Evolutionary conservation across 2,888 invertebrate species (phyloP), one percentile per base, ranked within the genome.

Genomic region (Hydroisotoma schaefferi): DNA sequence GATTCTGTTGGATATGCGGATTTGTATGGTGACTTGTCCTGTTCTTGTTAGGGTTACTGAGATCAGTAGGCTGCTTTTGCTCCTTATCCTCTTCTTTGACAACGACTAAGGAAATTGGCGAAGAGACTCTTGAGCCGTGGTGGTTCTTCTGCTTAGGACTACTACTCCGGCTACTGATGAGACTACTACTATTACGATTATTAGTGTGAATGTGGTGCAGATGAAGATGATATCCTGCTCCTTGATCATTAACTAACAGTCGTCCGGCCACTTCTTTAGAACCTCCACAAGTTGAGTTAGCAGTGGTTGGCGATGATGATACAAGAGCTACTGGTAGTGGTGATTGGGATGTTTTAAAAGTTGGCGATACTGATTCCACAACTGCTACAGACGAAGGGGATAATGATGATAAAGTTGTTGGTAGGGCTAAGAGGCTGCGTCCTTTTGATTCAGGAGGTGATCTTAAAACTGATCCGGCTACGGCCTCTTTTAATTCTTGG

Each of bases 51-150:
- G 59, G 57, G 59, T 65, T 65, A 62, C 62, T 63, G 65, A 65
- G 65, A 65, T 65, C 65, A 61, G 61, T 65, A 52, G 65, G 61
- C 52, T 61, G 55, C 59, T 54, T 61, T 44, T 61, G 57, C 54
- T 61, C 57, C 61, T 57, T 57, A 54, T 61, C 58, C 44, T 57
- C 57, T 57, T 25, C 25, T 15, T 47, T 15, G 22, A 15, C 18
- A 6, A 23, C 10, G 8, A 43, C 20, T 43, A 43, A 20, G 6
- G 23, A 23, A 47, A 23, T 22, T 10, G 47, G 47, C 6, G 47
- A 47, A 23, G 47, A 47, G 6, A 25, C 3, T 6, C 23, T 6
- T 22, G 23, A 47, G 23, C 15, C 33, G 8, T 15, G 33, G 8
- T 33, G 33, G n/a, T n/a, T n/a, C n/a, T n/a, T n/a, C n/a, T n/a